Evolutionary conservation across 2,888 invertebrate genomes (phyloP).

Genomic region (Oxycera nigricornis): DNA sequence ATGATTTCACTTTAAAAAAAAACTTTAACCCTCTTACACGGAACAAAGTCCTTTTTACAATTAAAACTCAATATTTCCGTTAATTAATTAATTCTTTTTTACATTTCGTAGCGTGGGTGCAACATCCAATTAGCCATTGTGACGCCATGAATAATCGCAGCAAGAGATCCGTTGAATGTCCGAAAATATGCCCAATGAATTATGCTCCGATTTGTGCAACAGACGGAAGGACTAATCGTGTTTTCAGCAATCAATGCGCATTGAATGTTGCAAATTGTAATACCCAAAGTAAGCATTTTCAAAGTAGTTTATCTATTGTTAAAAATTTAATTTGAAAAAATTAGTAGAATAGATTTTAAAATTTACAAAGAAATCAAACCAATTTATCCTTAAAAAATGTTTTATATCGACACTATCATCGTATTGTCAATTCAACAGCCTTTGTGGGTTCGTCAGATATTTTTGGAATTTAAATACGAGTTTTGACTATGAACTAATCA

Average conservation of each 20-base stretch:
- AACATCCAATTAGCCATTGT: conserved; percentile 25
- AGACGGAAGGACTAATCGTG: background rate
- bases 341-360: too few species aligned
- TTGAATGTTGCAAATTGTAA: conserved; percentile 14
- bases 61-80: background rate
- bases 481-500: too few species aligned
- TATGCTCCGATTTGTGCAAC: conserved; percentile 16
- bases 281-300: background rate
- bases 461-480: too few species aligned
- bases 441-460: too few species aligned
- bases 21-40: background rate
- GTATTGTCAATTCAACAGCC: too few species aligned
- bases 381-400: too few species aligned
- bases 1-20: background rate
- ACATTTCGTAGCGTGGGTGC: background rate
- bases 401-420: too few species aligned
- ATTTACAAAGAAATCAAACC: background rate
- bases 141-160: background rate
- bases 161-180: conserved; percentile 13
- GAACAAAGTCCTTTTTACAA: background rate
- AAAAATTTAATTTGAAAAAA: too few species aligned
- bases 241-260: conserved; percentile 24
- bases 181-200: conserved; percentile 6
- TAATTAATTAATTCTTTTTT: too few species aligned
- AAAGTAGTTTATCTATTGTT: too few species aligned